Base-by-base conservation (phyloP, 2,797 vertebrate species). In the Vespertilio murinus region DNA sequence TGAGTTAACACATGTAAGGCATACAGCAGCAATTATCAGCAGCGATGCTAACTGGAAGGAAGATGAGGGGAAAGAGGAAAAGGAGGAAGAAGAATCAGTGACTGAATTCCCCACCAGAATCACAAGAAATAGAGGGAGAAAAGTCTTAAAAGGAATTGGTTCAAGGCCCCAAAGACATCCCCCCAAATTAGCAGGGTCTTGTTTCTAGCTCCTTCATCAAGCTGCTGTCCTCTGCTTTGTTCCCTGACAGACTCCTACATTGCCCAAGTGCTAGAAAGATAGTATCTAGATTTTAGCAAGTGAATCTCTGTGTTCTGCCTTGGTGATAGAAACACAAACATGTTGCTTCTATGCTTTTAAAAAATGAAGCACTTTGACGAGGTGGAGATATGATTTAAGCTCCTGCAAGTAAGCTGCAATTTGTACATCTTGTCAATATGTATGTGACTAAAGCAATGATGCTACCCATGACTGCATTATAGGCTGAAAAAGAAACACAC, bases 291-390 rank as follows among this genome's bases (percentile, higher is more conserved):
- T 1, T 18, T 0, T 18, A 6, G 3, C 17, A 64, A 70, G 20
- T 92, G 84, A 88, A 78, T 86, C 5, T 96, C 23, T 11, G 4
- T 28, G 6, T 0, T 18, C 40, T 9, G 0, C 11, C 71, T 45
- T 93, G 18, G 10, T 5, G 22, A 38, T 30, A 85, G 59, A 49
- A 70, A 52, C 81, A 86, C 42, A 8, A 93, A 78, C 65, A 86
- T 77, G 83, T 18, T 93, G 30, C 23, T 96, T 95, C 87, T 61
- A 52, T 35, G 11, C 64, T 88, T 97, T 94, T 82, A 93, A 96
- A 96, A 96, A 96, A 56, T 42, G 13, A 95, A 95, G 30, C 65
- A 40, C 54, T 92, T 70, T 73, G 40, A 78, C 74, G 78, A 85
- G 22, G 20, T 88, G 28, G 59, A 86, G 56, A 40, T 56, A 6